Percentiles rank a stretch among this genome's conserved stretches.
These are phyloP conservation scores for Albula glossodonta DNA, from an alignment of 2,113 vertebrate species.

Conservation along the genomic window DNA sequence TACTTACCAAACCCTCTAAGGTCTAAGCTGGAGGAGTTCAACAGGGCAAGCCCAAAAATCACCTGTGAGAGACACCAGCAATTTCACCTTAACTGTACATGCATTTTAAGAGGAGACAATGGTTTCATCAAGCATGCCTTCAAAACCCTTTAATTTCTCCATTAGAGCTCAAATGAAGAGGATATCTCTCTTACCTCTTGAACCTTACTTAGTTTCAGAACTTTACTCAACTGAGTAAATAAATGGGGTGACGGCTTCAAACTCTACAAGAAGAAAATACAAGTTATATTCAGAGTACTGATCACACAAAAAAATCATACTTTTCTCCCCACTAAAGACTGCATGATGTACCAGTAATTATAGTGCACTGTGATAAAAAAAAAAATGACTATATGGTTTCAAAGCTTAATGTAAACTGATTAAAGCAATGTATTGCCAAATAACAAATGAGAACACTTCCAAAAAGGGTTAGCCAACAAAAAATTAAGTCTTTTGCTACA, in stretches of 20 bases:
- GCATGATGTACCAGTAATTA: too few species aligned
- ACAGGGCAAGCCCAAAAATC: slow-evolving; percentile 95
- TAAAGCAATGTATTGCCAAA: too few species aligned
- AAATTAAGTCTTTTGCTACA: neutral
- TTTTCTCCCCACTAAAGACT: too few species aligned
- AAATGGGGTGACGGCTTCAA: slow-evolving; percentile 96
- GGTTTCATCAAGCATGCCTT: neutral
- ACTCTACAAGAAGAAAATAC: slow-evolving; percentile 79
- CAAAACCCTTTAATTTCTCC: neutral
- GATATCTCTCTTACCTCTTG: slow-evolving; percentile 82
- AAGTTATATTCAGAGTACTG: neutral
- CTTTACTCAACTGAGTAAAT: slow-evolving; percentile 98
- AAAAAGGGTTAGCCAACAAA: neutral
- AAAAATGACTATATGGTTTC: too few species aligned
- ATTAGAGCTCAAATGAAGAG: neutral
- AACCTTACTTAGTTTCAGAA: slow-evolving; percentile 98
- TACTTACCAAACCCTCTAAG: slow-evolving; percentile 93
- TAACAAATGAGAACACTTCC: too few species aligned
- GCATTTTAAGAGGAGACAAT: neutral
- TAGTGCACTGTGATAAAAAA: too few species aligned
- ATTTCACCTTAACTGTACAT: neutral
- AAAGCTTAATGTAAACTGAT: too few species aligned
- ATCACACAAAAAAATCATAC: neutral
- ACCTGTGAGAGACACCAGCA: slow-evolving; percentile 73
- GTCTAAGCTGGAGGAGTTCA: slow-evolving; percentile 93